Evolutionary conservation across 2,113 vertebrate genomes (phyloP), one percentile per base, ranked within the genome.

Genomic region (Eidolon helvum): DNA sequence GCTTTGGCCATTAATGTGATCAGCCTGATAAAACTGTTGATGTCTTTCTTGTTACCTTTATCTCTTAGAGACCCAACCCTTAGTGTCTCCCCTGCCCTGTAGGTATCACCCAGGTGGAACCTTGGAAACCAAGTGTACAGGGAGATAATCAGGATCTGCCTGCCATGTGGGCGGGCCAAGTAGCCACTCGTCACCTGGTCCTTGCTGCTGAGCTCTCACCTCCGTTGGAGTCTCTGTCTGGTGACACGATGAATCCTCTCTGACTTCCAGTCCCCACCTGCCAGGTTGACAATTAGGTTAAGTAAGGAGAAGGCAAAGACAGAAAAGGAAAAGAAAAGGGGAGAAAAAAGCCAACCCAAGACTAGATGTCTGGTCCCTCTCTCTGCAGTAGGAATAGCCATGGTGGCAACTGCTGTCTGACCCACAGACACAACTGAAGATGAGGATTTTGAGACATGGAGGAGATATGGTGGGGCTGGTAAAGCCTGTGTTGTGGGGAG

Each of bases 251-350:
- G 7, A 12, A 11, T 16, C 66, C 11, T 68, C 14, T 69, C 40
- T 65, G 59, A 45, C 19, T 43, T 94, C 85, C 7, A 5, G 19
- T 65, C n/a, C 22, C 55, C 38, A 75, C 57, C 55, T 12, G 11
- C 57, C 80, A 55, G 22, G 38, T 2, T 94, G 84, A 65, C 48
- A 72, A 40, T 65, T 30, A 48, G 33, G 82, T 50, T 92, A 86
- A 63, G 21, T n/a, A 53, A 87, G 45, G 59, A 77, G 19, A 93
- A 50, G 24, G 18, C 50, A 84, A 94, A 86, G 61, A 61, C 53
- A 75, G 30, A 30, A 43, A 43, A 66, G 48, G 38, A 38, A 68
- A 77, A 28, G 59, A 55, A 83, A 68, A 55, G 57, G 79, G 38
- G 7, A 35, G 14, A 4, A 33, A 4, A 24, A 43, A 24, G 28